Conservation (phyloP, 2,797 vertebrate species). For the Perodicticus potto region DNA sequence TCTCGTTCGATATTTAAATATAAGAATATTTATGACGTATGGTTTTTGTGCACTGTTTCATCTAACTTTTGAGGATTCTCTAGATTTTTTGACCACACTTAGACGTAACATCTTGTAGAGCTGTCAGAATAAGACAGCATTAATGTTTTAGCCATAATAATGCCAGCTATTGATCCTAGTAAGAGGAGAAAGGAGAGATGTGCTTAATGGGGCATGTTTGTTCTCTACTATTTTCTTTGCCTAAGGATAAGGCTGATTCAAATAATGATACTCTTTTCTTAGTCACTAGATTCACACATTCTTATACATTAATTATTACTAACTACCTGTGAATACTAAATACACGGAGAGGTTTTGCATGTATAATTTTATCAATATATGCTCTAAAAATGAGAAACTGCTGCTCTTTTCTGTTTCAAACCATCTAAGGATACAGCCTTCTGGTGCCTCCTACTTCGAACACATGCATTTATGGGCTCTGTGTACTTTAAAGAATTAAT, state of each 20-base stretch:
- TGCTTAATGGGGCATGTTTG: conserved; percentile 75
- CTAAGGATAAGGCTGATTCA: conserved; percentile 72
- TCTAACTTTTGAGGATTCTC: conserved; percentile 50
- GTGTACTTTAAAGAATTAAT: background rate
- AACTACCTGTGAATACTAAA: conserved; percentile 61
- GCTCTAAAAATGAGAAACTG: background rate
- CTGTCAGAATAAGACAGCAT: conserved; percentile 77
- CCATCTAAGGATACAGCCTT: background rate
- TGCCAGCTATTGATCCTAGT: conserved; percentile 80
- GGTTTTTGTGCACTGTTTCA: background rate
- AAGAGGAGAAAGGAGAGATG: conserved; percentile 65
- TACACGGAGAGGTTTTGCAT: background rate
- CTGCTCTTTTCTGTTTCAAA: conserved; percentile 15
- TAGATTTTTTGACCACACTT: conserved; percentile 37
- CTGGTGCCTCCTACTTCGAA: background rate
- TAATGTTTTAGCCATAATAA: conserved; percentile 71
- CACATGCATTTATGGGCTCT: background rate
- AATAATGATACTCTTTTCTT: conserved; percentile 73
- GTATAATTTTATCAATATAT: conserved; percentile 41
- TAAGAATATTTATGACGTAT: background rate
- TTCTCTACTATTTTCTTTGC: conserved; percentile 78
- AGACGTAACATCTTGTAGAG: conserved; percentile 58
- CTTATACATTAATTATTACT: conserved; percentile 78
- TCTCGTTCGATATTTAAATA: conserved; percentile 22
- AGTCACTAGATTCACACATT: conserved; percentile 71